phyloP scores from a whole-genome alignment of 2,113 vertebrate genomes.

The Collichthys lucidus region DNA sequence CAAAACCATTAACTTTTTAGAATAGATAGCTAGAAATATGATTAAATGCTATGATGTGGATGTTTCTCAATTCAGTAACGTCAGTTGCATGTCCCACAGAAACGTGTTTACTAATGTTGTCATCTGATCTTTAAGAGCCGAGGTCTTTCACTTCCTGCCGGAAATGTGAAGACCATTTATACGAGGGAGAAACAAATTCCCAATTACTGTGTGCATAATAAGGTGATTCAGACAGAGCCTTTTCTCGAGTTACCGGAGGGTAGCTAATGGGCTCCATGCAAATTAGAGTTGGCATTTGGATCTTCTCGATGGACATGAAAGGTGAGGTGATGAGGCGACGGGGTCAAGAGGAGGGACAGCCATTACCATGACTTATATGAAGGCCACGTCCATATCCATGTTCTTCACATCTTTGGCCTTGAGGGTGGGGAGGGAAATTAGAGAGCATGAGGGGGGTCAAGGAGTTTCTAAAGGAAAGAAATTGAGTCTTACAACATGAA shows the following conservation, averaged over 20 bases:
- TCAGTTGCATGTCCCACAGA: not conserved
- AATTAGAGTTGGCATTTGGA: conserved; percentile 78
- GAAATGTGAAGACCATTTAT: conserved; percentile 22
- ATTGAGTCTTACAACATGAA: conserved; percentile 22
- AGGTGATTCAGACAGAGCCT: conserved; percentile 41
- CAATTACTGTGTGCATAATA: conserved; percentile 43
- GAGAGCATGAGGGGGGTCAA: conserved; percentile 41
- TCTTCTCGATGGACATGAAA: conserved; percentile 53
- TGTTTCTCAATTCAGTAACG: not conserved
- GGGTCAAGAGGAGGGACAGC: conserved; percentile 57
- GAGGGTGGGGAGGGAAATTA: conserved; percentile 43
- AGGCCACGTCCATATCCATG: conserved; percentile 56
- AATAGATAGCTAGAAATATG: not conserved
- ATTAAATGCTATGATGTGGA: not conserved
- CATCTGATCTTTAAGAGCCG: not conserved
- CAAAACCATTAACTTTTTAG: not conserved
- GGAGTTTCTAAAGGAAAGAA: conserved; percentile 26
- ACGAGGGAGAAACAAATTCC: conserved; percentile 32
- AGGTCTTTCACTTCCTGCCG: conserved; percentile 4
- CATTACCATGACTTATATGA: conserved; percentile 77
- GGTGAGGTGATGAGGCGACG: conserved; percentile 66
- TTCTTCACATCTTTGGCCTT: conserved; percentile 50
- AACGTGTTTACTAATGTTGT: conserved; percentile 2
- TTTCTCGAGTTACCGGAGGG: conserved; percentile 61
- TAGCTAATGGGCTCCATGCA: conserved; percentile 71